Base-by-base conservation (phyloP, 2,797 vertebrate genomes). In the Neopelma chrysocephalum region DNA sequence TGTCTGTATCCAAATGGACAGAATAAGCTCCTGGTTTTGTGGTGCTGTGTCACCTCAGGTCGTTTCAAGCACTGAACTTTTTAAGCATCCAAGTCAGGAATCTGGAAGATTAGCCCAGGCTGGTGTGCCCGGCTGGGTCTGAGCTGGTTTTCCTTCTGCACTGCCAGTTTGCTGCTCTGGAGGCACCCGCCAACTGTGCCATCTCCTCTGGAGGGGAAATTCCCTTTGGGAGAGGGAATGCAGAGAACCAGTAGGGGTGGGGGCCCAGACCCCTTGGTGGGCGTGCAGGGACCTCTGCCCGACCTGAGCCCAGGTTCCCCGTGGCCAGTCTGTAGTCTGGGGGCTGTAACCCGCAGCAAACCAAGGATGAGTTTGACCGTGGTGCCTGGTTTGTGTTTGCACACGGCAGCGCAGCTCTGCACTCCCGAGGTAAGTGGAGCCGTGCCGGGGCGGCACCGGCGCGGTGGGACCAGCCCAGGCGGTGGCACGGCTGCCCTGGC, bases 401-500 rank as follows among this genome's bases (percentile, higher is more conserved):
- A 0, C 3, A 0, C 19, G 0, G 5, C 43, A 29, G 10, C 3
- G 45, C 85, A 43, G 43, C 17, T 11, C 13, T 29, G 66, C 21
- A 0, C 26, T 16, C 17, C 14, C 0, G 2, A 71, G 92, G 85
- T 88, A 12, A 69, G 85, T 34, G 38, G 19, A 12, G 70, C 43
- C 1, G 5, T 16, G 9, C 43, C 0, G 27, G 40, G 56, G 29
- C 1, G 22, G 34, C 84, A 69, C 71, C 0, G 0, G 13, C 4
- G 38, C n/a, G 16, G 64, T 3, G 61, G 36, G 21, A 12, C 34
- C 3, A 1, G 21, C 18, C 0, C 0, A 22, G 60, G 15, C 0
- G 0, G 23, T 15, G 42, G 32, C 15, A 8, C 5, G 9, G 6
- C 58, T 40, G 61, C 42, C 48, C 38, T n/a, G 60, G 15, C 0